These are phyloP conservation scores for Caenorhabditis sinica DNA, from an alignment of 2,888 invertebrate species.

Conservation along the genomic window DNA sequence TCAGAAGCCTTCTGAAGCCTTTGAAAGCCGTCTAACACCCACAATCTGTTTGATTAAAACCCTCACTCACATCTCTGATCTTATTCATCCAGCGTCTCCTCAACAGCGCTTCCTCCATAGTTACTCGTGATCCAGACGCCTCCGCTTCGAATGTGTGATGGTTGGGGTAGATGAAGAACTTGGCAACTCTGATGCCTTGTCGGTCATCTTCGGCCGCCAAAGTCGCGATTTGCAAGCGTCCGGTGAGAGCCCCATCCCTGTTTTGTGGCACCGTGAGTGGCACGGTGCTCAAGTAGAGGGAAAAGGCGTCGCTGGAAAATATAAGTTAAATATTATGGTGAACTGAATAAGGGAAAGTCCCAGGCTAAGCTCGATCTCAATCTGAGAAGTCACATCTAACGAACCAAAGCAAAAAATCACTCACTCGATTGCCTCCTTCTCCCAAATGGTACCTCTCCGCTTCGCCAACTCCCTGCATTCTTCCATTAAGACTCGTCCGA, in stretches of 20 bases:
- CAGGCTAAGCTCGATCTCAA: background rate
- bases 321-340: background rate
- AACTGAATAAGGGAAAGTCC: too few relatives aligned
- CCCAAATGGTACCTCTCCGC: background rate
- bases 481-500: background rate
- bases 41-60: too few relatives aligned
- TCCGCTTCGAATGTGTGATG: conserved; percentile 41
- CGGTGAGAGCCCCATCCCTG: background rate
- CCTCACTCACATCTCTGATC: background rate
- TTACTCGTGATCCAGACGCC: background rate
- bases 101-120: too few relatives aligned
- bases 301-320: background rate
- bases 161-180: conserved; percentile 46
- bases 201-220: conserved; percentile 35
- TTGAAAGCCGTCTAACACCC: too few relatives aligned
- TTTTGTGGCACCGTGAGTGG: conserved; percentile 16
- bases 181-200: conserved; percentile 21
- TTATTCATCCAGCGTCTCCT: background rate
- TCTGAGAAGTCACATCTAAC: background rate
- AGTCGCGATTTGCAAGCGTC: conserved; percentile 32
- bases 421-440: conserved; percentile 14
- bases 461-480: conserved; percentile 23
- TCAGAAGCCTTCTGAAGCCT: too few relatives aligned
- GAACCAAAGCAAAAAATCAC: background rate
- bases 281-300: conserved; percentile 9